A percentile compares a stretch with the other conserved stretches of the same genome.
phyloP scores from a whole-genome alignment of 1,140 invertebrate species.

The Cydia splendana region DNA sequence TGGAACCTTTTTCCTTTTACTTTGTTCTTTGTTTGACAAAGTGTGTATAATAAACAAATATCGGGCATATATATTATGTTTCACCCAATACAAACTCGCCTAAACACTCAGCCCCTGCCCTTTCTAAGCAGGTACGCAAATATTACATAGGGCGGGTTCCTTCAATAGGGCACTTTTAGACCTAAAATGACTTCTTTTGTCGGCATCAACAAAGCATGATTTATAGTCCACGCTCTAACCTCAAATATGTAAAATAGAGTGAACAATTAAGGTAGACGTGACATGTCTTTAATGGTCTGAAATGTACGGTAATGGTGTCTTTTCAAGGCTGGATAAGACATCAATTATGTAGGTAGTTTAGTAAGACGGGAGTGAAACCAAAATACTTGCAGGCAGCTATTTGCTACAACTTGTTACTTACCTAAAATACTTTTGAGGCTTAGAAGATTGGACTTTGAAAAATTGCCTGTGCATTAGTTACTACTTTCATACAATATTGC shows the following conservation, averaged over 20 bases:
- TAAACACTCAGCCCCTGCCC: slow-evolving; percentile 7
- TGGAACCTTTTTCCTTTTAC: no score
- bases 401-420: background rate
- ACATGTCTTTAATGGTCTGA: slow-evolving; percentile 22
- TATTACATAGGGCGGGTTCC: slow-evolving; percentile 37
- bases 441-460: no score
- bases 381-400: background rate
- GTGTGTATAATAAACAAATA: background rate
- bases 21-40: no score
- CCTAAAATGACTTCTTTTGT: slow-evolving; percentile 72
- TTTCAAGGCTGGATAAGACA: background rate
- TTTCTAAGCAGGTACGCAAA: slow-evolving; percentile 26
- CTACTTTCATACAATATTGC: no score
- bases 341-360: background rate
- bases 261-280: slow-evolving; percentile 23
- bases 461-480: no score
- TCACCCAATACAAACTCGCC: background rate
- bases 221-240: slow-evolving; percentile 56
- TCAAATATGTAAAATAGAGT: slow-evolving; percentile 36
- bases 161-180: slow-evolving; percentile 57
- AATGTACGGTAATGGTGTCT: background rate
- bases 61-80: background rate
- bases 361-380: no score
- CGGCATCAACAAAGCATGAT: slow-evolving; percentile 66
- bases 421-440: no score